These are phyloP conservation scores for Kradibia gibbosae DNA, from an alignment of 1,140 invertebrate species.

Conservation along the genomic window DNA sequence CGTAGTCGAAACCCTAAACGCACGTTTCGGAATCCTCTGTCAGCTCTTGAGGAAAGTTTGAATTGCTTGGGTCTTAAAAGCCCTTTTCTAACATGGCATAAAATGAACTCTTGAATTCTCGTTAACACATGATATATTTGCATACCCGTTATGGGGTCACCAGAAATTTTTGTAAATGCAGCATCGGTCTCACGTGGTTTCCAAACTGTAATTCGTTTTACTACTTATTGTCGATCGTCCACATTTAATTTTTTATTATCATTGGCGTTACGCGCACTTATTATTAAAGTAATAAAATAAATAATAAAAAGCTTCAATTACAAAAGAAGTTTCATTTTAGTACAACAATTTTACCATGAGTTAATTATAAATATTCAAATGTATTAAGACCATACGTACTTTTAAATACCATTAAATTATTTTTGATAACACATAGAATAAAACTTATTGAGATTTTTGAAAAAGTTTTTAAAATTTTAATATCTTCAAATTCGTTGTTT, in stretches of 20 bases:
- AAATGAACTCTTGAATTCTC: slow-evolving; percentile 34
- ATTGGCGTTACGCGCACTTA: not conserved
- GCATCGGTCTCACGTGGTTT: too few relatives aligned
- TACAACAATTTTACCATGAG: too few relatives aligned
- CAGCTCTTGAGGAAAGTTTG: slow-evolving; percentile 23
- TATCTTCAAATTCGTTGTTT: too few relatives aligned
- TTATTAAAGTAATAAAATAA: not conserved
- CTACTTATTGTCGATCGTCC: not conserved
- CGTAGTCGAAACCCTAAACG: not conserved
- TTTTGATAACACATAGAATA: too few relatives aligned
- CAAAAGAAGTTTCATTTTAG: too few relatives aligned
- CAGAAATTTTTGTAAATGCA: not conserved
- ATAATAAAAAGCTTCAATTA: not conserved
- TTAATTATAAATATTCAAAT: too few relatives aligned
- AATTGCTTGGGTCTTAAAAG: slow-evolving; percentile 24
- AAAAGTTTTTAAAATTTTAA: too few relatives aligned
- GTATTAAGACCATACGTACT: too few relatives aligned
- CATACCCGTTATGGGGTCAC: too few relatives aligned
- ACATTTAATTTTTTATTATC: not conserved
- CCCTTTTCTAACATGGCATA: not conserved
- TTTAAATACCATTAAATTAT: too few relatives aligned
- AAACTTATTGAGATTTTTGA: too few relatives aligned
- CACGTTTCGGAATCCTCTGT: not conserved
- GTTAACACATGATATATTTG: slow-evolving; percentile 22
- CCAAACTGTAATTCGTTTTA: not conserved